phyloP scores from a whole-genome alignment of 2,797 vertebrate species.

The Semotilus atromaculatus region DNA sequence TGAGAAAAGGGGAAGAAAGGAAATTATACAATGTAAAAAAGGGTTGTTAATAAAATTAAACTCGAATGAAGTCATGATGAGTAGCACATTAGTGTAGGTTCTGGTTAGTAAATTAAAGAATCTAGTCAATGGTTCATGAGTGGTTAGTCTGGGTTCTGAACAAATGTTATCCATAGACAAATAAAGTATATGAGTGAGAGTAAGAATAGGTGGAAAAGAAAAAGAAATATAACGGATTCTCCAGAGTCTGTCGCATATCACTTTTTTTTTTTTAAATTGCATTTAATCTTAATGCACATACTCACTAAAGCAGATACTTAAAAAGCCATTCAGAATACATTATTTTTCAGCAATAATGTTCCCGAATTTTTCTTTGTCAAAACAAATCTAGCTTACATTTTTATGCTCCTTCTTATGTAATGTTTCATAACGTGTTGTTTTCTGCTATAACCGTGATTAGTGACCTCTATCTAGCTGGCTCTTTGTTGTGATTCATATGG shows the following conservation, averaged over 20 bases:
- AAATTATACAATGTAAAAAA: slow-evolving; percentile 89
- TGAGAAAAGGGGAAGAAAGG: slow-evolving; percentile 89
- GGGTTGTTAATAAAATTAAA: slow-evolving; percentile 82
- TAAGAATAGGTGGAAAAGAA: slow-evolving; percentile 53
- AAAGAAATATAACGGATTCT: neutral
- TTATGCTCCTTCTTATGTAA: neutral
- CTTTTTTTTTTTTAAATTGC: neutral
- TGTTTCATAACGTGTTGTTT: neutral
- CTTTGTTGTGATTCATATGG: neutral
- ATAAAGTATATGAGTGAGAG: slow-evolving; percentile 61
- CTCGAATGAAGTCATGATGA: slow-evolving; percentile 75
- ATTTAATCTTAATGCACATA: neutral
- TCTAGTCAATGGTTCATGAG: slow-evolving; percentile 80
- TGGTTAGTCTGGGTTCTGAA: slow-evolving; percentile 84
- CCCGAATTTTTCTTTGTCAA: neutral
- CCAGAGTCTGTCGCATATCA: neutral
- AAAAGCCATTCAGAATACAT: slow-evolving; percentile 7
- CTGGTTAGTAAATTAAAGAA: slow-evolving; percentile 86
- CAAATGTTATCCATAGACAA: slow-evolving; percentile 74
- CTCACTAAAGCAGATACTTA: slow-evolving; percentile 6
- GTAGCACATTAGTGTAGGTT: slow-evolving; percentile 79
- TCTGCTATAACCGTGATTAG: neutral
- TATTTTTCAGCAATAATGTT: neutral
- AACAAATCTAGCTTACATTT: neutral
- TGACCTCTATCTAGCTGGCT: slow-evolving; percentile 38